Evolutionary conservation across 1,140 invertebrate genomes (phyloP), one percentile per base, ranked within the genome.

Genomic region (Saxidomus purpurata): DNA sequence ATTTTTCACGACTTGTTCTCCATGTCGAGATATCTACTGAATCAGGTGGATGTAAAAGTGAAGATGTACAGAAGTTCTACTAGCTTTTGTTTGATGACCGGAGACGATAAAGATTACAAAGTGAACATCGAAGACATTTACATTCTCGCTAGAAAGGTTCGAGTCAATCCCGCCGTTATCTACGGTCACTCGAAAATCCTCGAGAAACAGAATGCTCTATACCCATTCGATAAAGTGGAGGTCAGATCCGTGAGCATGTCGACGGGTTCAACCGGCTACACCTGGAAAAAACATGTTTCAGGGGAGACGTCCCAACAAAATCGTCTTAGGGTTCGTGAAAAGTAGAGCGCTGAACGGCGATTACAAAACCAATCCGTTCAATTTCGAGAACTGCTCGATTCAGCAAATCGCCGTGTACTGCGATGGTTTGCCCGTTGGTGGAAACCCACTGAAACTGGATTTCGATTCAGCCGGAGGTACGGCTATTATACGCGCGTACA

Each of bases 111-210:
- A 11, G 55, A 61, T 25, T 83, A 83, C 40, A 61, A 83, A 43
- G 36, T 83, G 28, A 25, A 40, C 17, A 67, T 83, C 22, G 59
- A 61, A 55, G 81, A 84, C 19, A 84, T 84, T 11, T 67, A 84
- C 40, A 43, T 84, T 6, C 55, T 69, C 15, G 61, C 34, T 47
- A 69, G 25, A 69, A 84, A 84, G 36, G 15, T 69, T 6, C 9
- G 36, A 36, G 67, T 84, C 28, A 84, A 84, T 69, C 81, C 61
- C n/a, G 81, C 61, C 38, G 59, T 84, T 19, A 84, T 84, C n/a
- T 69, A 47, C 43, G 61, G 40, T 84, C 79, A 82, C 13, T 61
- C 52, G 8, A 82, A 82, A 40, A 61, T 82, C 0, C 47, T 82
- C 17, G 79, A 82, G 52, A 59, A 36, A 36, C 49, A 59, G 25